Evolutionary conservation across 1,140 invertebrate genomes (phyloP), one percentile per base, ranked within the genome.

Genomic region (Saccostrea echinata): DNA sequence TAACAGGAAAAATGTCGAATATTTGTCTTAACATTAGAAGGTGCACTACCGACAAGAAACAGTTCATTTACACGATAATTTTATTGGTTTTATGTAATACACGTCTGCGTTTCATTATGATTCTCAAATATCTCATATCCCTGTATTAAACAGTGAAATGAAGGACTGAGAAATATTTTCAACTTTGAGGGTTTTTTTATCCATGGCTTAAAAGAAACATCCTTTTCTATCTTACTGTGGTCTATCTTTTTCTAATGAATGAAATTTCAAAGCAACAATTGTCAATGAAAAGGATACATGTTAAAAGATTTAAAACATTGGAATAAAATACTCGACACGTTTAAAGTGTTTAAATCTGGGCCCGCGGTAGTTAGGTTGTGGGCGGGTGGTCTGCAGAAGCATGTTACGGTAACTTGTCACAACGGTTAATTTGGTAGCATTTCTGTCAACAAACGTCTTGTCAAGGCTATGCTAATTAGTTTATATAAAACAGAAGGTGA

Each of bases 401-500:
- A 24, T 71, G 6, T 33, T 16, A 27, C 68, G 68, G 68, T 71
- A 33, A 27, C 68, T 71, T 71, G 68, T 71, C 68, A 30, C 24
- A 16, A 30, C 68, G 16, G 68, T 71, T 27, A 27, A 71, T 8
- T 71, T 71, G 68, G 33, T 33, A 30, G 27, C 24, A 33, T 71
- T 43, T 61, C 55, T 27, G 68, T 33, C 68, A 30, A 33, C 30
- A 30, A 30, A 13, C 24, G 68, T 33, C 27, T 16, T 27, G 68
- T 71, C 68, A 71, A 71, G 68, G 68, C 27, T 33, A 33, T 71
- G 12, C 16, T 71, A 71, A 71, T 71, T 71, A 71, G 68, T 71
- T 33, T 71, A 3, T 21, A 43, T 3, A 43, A 43, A 43, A 43
- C 9, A 6, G 43, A 43, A 43, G 55, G 18, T 18, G 18, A 61